Evolutionary conservation across 1,140 invertebrate genomes (phyloP), one percentile per base, ranked within the genome.

Genomic region (Cecropterus lyciades): DNA sequence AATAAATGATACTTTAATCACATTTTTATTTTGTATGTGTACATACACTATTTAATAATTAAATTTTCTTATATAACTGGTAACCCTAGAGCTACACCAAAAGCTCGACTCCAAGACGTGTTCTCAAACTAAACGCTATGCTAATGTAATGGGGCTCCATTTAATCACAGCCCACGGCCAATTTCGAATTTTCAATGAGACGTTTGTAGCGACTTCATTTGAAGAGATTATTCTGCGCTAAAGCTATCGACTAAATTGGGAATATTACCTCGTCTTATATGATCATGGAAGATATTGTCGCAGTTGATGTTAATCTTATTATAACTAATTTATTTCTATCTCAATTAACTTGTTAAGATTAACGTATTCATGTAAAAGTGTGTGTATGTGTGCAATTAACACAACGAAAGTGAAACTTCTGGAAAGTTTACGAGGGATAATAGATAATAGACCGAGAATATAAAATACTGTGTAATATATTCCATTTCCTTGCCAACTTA

Each of bases 41-140:
- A n/a, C n/a, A n/a, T n/a, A n/a, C n/a, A n/a, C n/a, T n/a, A n/a
- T n/a, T n/a, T n/a, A n/a, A n/a, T n/a, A n/a, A n/a, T n/a, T n/a
- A n/a, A n/a, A n/a, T n/a, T n/a, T n/a, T n/a, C n/a, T 52, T 48
- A 16, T 8, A 42, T 11, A 10, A 11, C 11, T 10, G 57, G 2
- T 49, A 60, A 9, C 57, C 57, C 57, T 62, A 37, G 11, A 46
- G 70, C 40, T 70, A 71, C 73, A 66, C 70, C 59, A 65, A 72
- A 65, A 65, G 53, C 71, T 75, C 80, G 65, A 60, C 72, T 73
- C 62, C 79, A 69, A 85, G 77, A 81, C 82, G 79, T 80, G 80
- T 82, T 87, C 84, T 84, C 74, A 72, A 74, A 84, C 86, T 89
- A 89, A 91, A 88, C 81, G 83, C 87, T 88, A 91, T 91, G 88